Evolutionary conservation across 2,888 invertebrate species (phyloP).

Genomic region (Melanophora roralis): DNA sequence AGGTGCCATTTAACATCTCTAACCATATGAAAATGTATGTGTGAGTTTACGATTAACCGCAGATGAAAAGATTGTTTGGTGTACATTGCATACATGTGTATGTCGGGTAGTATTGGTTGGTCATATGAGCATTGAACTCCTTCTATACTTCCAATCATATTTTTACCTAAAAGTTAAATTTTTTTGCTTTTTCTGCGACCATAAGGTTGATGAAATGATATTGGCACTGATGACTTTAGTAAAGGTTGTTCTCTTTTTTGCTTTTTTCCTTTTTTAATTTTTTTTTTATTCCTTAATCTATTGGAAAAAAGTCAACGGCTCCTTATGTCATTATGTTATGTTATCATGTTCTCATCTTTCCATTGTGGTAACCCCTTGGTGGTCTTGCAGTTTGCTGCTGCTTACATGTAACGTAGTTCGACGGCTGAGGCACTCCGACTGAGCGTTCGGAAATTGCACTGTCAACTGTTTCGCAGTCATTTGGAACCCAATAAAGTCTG

Average conservation of each 20-base stretch:
- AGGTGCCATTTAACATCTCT: slow-evolving; percentile 59
- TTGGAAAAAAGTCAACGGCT: no score
- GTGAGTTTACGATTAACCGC: slow-evolving; percentile 26
- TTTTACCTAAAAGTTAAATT: not conserved
- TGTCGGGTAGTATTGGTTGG: not conserved
- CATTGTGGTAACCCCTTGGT: no score
- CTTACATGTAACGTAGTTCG: no score
- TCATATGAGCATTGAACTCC: no score
- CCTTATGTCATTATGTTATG: no score
- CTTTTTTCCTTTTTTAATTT: not conserved
- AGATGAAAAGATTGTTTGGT: not conserved
- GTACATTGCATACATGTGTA: not conserved
- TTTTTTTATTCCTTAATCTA: no score
- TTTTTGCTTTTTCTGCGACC: not conserved
- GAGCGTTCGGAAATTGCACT: no score
- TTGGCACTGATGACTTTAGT: slow-evolving; percentile 31
- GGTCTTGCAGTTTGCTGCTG: no score
- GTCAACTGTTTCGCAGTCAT: no score
- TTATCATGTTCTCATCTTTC: no score
- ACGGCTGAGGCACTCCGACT: no score
- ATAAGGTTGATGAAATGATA: slow-evolving; percentile 25
- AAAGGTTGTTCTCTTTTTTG: slow-evolving; percentile 7
- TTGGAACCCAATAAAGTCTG: no score
- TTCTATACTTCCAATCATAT: not conserved
- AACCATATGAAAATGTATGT: slow-evolving; percentile 30